These are phyloP conservation scores for Cromileptes altivelis DNA, from an alignment of 2,113 vertebrate genomes.

Conservation along the genomic window DNA sequence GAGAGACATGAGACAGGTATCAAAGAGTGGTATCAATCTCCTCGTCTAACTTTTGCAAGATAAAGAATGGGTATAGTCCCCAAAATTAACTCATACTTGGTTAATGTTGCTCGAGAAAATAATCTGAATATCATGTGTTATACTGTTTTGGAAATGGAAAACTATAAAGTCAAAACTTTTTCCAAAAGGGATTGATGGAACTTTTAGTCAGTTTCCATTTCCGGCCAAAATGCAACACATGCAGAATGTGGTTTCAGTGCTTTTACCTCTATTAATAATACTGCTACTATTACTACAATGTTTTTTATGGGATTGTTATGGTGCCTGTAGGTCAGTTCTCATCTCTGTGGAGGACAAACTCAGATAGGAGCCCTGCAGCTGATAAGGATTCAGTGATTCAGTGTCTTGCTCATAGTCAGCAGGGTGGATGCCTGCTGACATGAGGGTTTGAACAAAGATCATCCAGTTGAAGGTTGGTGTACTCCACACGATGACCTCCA, in stretches of 20 bases:
- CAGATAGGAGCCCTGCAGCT: constrained; percentile 51
- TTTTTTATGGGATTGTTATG: constrained; percentile 20
- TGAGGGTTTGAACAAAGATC: constrained; percentile 30
- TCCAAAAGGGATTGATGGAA: not conserved
- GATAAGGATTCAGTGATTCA: constrained; percentile 66
- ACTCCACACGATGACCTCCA: constrained; percentile 19
- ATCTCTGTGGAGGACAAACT: constrained; percentile 62
- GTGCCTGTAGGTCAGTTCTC: constrained; percentile 44
- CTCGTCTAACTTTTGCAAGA: not conserved
- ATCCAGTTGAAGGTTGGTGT: constrained; percentile 28
- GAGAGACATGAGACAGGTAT: no score
- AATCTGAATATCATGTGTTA: not conserved
- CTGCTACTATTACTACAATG: not conserved
- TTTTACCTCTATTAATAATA: not conserved
- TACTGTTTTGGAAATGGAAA: not conserved
- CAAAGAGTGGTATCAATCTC: no score
- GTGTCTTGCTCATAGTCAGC: constrained; percentile 62
- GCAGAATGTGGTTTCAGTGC: not conserved
- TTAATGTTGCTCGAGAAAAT: no score
- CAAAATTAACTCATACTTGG: no score
- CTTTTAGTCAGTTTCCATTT: not conserved
- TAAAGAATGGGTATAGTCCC: not conserved
- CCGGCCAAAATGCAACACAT: not conserved
- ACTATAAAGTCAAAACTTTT: not conserved
- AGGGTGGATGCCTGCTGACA: constrained; percentile 61